These are phyloP conservation scores for Cavia porcellus DNA, from an alignment of 2,113 vertebrate species.

Conservation along the genomic window DNA sequence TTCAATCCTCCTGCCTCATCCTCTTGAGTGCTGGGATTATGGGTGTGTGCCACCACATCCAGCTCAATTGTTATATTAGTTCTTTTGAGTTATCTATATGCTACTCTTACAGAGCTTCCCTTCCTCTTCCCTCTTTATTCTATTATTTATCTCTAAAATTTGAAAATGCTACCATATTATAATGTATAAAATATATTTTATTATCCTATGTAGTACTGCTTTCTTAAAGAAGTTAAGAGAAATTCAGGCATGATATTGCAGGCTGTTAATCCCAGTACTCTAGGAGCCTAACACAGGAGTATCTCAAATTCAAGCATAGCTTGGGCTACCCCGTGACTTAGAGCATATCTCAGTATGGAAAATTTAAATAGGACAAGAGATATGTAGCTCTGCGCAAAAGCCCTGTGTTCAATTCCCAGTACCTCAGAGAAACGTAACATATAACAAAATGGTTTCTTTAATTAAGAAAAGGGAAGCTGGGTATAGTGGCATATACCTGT, in stretches of 20 bases:
- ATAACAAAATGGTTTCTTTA: neutral
- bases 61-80: neutral
- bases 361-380: neutral
- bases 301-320: neutral
- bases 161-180: slow-evolving; percentile 14
- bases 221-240: slow-evolving; percentile 1
- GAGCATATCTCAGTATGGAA: neutral
- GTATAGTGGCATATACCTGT: no score
- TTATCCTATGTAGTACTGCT: neutral
- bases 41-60: neutral
- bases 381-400: neutral
- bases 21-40: neutral
- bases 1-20: neutral
- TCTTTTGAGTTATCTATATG: neutral
- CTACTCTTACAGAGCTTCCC: neutral
- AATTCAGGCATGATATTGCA: neutral
- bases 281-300: neutral
- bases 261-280: neutral
- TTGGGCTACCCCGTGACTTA: neutral
- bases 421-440: neutral
- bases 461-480: neutral
- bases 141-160: slow-evolving; percentile 9
- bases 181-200: neutral
- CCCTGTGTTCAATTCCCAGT: neutral
- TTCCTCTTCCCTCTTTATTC: neutral